Evolutionary conservation across 2,113 vertebrate species (phyloP), one percentile per base, ranked within the genome.

Genomic region (Chlorodrepanis virens): DNA sequence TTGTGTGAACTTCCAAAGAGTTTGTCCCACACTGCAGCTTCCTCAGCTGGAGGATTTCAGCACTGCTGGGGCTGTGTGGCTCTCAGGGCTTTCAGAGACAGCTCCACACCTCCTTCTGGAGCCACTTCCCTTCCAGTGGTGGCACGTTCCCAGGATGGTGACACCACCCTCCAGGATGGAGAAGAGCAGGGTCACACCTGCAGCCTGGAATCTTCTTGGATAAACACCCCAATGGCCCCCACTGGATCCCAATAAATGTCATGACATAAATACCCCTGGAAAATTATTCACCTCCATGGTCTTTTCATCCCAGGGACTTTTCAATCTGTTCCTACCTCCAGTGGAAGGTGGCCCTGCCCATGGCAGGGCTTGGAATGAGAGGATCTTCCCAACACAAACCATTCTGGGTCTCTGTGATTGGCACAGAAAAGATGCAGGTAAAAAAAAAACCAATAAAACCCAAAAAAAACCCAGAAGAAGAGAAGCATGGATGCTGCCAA

Each of bases 381-480:
- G 37, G 21, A 33, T 20, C n/a, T 29, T 56, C 37, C 63, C 71
- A 49, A 33, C 31, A 52, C 17, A 70, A 63, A 42, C 31, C 22
- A 14, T 13, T 42, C 18, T 42, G 71, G 31, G 21, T 33, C 56
- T 42, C 40, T 61, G 21, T 6, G 35, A 47, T 63, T 14, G 67
- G 14, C 47, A 47, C 0, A 0, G 24, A 75, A n/a, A 57, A 82
- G 50, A 57, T 0, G 0, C 33, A 29, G 1, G 0, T 47, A 2
- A 2, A 23, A 40, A 40, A 50, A 39, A 56, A 49, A n/a, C n/a
- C n/a, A 53, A 35, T 12, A 19, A 19, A 27, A 23, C 9, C 18
- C 42, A 6, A 42, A 40, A 49, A 49, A 59, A 3, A 5, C 37
- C n/a, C n/a, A n/a, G n/a, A n/a, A n/a, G n/a, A n/a, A 79, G 7